Evolutionary conservation across 2,888 invertebrate species (phyloP), one percentile per base, ranked within the genome.

Genomic region (Patella caerulea): DNA sequence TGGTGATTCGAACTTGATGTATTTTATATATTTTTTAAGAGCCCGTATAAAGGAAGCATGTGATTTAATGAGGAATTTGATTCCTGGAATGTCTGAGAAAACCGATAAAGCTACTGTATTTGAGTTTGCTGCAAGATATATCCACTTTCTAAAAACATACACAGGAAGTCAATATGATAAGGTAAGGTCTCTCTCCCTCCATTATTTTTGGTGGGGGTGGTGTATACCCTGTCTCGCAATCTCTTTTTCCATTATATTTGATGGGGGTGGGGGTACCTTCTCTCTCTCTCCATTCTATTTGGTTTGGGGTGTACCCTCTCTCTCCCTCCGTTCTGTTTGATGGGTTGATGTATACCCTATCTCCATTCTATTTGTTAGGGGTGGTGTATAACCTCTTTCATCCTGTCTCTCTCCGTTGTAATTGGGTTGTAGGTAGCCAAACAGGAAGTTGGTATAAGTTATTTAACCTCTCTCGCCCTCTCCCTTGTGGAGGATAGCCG

Each of bases 21-120:
- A 59, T 59, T 17, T 59, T 4, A 17, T 59, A 19, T 19, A 59
- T 59, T 59, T 59, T 14, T 17, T 2, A 80, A 90, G 90, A 79
- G 86, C 88, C 12, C 86, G 91, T 54, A 91, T 92, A 54, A 91
- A 91, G 82, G 88, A 89, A 74, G 90, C 91, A 4, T 91, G 92
- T 86, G 88, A 90, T 72, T 80, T 86, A 56, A 85, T 92, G 85
- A 81, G 90, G 70, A 85, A 86, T 78, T 83, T 91, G 12, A 89
- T 92, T 2, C 92, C 92, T 56, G 91, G 91, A 12, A 86, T 92
- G 83, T 89, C 88, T 7, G 88, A 90, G 24, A 91, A 91, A 81
- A 91, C 92, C 4, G 92, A 92, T 81, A 91, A 91, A 75, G 92
- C 92, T 14, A 92, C 91, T 14, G 91, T 91, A 73, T 91, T 92